Conservation (phyloP, 2,888 invertebrate genomes). For the Leucoma salicis region DNA sequence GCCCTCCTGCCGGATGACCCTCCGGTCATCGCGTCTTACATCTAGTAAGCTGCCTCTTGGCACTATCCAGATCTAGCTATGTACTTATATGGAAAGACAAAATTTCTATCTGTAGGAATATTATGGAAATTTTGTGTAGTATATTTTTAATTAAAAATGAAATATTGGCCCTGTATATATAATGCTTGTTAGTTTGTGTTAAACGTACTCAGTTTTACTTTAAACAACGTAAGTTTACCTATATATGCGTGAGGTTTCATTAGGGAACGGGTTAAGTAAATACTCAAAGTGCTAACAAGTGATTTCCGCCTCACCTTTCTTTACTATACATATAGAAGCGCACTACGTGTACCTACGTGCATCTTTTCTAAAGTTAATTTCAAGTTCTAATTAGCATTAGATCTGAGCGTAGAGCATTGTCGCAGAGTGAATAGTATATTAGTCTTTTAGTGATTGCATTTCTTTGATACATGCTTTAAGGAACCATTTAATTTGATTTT, state of each 20-base stretch:
- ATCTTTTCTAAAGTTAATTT: not conserved
- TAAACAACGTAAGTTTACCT: not conserved
- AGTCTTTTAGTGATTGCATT: not conserved
- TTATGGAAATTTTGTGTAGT: not conserved
- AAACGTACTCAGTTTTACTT: not conserved
- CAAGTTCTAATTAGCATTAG: not conserved
- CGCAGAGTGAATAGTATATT: not conserved
- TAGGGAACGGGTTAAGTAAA: slow-evolving; percentile 1
- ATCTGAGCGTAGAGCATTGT: not conserved
- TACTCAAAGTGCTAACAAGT: slow-evolving; percentile 2
- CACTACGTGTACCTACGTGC: not conserved
- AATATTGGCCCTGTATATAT: not conserved
- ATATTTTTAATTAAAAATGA: not conserved
- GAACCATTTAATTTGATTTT: not conserved
- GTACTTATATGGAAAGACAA: slow-evolving; percentile 28
- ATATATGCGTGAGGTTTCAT: not conserved
- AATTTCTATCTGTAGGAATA: not conserved
- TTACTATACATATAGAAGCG: not conserved
- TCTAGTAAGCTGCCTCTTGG: slow-evolving; percentile 46
- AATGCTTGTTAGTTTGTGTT: not conserved
- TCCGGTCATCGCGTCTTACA: slow-evolving; percentile 55
- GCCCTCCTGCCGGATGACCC: slow-evolving; percentile 52
- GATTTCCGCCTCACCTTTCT: slow-evolving; percentile 2
- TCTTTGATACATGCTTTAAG: too few relatives aligned
- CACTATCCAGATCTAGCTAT: slow-evolving; percentile 34